Evolutionary conservation across 2,113 vertebrate genomes (phyloP).

Genomic region (Marmota monax): DNA sequence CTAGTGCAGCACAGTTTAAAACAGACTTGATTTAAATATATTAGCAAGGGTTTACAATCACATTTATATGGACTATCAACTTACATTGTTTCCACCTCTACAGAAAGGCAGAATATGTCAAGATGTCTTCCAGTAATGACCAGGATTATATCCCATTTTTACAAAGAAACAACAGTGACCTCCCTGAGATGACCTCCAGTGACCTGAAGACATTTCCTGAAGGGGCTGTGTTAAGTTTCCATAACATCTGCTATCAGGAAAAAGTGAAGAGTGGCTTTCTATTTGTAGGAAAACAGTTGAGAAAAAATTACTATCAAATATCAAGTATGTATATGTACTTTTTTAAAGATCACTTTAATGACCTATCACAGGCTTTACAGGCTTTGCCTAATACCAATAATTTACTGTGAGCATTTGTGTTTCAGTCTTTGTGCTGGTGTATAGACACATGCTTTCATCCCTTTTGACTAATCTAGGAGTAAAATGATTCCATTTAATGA

Average conservation of each 20-base stretch:
- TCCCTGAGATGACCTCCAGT: not conserved
- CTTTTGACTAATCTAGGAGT: not conserved
- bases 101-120: not conserved
- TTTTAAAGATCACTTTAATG: not conserved
- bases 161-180: conserved; percentile 65
- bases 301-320: conserved; percentile 45
- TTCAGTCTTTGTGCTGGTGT: too few relatives aligned
- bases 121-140: conserved; percentile 26
- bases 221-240: too few relatives aligned
- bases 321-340: too few relatives aligned
- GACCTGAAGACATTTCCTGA: too few relatives aligned
- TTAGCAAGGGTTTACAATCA: too few relatives aligned
- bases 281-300: too few relatives aligned
- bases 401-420: not conserved
- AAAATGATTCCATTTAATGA: not conserved
- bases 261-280: too few relatives aligned
- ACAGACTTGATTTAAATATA: too few relatives aligned
- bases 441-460: not conserved
- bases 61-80: too few relatives aligned
- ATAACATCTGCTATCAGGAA: too few relatives aligned
- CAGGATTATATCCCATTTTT: conserved; percentile 67
- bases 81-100: too few relatives aligned
- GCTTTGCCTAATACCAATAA: not conserved
- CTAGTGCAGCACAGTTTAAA: too few relatives aligned
- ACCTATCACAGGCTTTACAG: not conserved